Percentiles rank a stretch among this genome's conserved stretches.
These are phyloP conservation scores for Coptodon bakossiorum DNA, from an alignment of 2,113 vertebrate genomes.

Conservation along the genomic window DNA sequence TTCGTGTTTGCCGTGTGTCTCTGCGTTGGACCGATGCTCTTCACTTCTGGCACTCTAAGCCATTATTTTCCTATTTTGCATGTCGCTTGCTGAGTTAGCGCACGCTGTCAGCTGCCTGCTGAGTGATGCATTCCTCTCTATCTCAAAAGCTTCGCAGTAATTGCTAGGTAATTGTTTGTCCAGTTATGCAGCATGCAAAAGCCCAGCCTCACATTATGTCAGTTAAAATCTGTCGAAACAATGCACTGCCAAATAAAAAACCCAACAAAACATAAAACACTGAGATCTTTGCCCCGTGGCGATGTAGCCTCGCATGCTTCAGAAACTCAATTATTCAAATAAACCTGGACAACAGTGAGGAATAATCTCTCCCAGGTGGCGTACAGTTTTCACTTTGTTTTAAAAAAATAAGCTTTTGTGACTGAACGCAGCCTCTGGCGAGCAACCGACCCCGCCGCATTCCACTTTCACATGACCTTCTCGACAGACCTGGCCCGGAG, in stretches of 20 bases:
- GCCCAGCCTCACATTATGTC: not conserved
- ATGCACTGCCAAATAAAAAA: not conserved
- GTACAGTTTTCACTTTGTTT: constrained; percentile 27
- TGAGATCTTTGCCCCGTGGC: not conserved
- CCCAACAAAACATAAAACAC: not conserved
- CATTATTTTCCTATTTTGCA: constrained; percentile 41
- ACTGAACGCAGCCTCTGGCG: constrained; percentile 35
- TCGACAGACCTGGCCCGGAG: constrained; percentile 32
- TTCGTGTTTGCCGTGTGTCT: not conserved
- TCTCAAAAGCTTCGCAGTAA: constrained; percentile 28
- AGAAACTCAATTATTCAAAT: constrained; percentile 38
- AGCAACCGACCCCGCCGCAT: constrained; percentile 38
- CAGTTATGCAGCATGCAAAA: not conserved
- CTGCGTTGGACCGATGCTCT: not conserved
- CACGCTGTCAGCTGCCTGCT: constrained; percentile 33
- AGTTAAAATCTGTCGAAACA: not conserved
- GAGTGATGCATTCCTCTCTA: constrained; percentile 32
- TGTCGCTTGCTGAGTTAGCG: constrained; percentile 40
- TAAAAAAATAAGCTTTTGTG: constrained; percentile 22
- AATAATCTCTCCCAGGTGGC: constrained; percentile 22
- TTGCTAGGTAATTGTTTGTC: constrained; percentile 42
- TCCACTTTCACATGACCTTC: constrained; percentile 65
- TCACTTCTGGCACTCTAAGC: not conserved
- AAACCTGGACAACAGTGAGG: not conserved
- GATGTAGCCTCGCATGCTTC: not conserved